Base-by-base conservation (phyloP, 2,113 vertebrate species). In the Corydoras maculifer region DNA sequence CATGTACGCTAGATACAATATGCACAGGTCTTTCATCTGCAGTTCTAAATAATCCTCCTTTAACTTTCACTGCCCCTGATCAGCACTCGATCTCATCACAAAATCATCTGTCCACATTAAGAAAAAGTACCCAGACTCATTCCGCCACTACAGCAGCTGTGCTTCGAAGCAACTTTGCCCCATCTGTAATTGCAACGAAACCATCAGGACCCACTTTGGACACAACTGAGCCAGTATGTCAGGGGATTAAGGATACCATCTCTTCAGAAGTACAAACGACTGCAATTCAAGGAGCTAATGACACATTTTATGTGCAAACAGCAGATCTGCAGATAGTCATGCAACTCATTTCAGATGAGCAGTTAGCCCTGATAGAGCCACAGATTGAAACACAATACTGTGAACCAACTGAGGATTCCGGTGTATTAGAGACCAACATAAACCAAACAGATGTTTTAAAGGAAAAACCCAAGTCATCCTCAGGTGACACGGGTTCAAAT, bases 291-390 rank as follows among this genome's bases (percentile, higher is more conserved):
- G 62, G 50, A 61, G 10, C 78, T 70, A 85, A 84, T 60, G 87
- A 85, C 3, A 84, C 85, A 29, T 88, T 87, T 80, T 86, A 88
- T 35, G 80, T 88, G 14, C 85, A 82, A 54, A 90, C 87, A 9
- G 81, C 84, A 65, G 88, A 89, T 55, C 86, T 91, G 29, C 89
- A 91, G 73, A 89, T 91, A 61, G 87, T 88, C 68, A 79, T 91
- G 48, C 86, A 90, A 71, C 84, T 91, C 48, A 89, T 91, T 75
- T 89, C 89, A 48, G 88, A 90, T 1, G 88, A 91, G 74, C 87
- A 90, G 80, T 67, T 91, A 53, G 87, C 88, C 11, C 81, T 88
- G 30, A 87, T 88, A 13, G 85, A 87, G 58, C 85, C 84, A 0
- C 86, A 88, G 72, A 88, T 90, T 43, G 86, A 87, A 78, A 76